phyloP scores from a whole-genome alignment of 2,888 invertebrate species.

The Pegoplata infirma region DNA sequence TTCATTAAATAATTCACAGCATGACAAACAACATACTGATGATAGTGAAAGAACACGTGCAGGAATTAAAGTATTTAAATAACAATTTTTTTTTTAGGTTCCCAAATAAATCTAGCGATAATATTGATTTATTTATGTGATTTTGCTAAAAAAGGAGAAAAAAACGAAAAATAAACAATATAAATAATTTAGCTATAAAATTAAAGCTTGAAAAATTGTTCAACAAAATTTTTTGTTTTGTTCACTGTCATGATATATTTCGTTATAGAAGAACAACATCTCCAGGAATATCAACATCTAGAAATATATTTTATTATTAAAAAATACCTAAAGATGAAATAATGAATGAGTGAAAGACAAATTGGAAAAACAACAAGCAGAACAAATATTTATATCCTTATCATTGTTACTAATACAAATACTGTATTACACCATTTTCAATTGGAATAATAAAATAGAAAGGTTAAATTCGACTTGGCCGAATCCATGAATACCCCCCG shows the following conservation, averaged over 20 bases:
- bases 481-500: too few relatives aligned
- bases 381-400: neutral
- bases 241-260: too few relatives aligned
- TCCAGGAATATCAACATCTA: too few relatives aligned
- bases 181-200: too few relatives aligned
- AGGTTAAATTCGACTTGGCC: too few relatives aligned
- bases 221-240: conserved; percentile 2
- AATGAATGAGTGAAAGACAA: neutral
- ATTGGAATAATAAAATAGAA: too few relatives aligned
- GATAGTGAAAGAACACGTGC: neutral
- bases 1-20: too few relatives aligned
- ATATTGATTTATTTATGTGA: neutral
- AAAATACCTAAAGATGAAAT: neutral
- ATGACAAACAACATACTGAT: neutral
- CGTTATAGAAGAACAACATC: too few relatives aligned
- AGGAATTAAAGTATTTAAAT: neutral
- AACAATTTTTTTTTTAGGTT: neutral
- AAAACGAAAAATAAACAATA: neutral
- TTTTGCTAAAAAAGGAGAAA: neutral
- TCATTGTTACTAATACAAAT: neutral
- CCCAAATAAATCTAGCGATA: neutral
- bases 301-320: too few relatives aligned
- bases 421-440: too few relatives aligned
- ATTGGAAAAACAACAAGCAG: neutral
- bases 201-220: too few relatives aligned